Base-by-base conservation (phyloP, 1,140 invertebrate species). In the Pogonomyrmex barbatus region DNA sequence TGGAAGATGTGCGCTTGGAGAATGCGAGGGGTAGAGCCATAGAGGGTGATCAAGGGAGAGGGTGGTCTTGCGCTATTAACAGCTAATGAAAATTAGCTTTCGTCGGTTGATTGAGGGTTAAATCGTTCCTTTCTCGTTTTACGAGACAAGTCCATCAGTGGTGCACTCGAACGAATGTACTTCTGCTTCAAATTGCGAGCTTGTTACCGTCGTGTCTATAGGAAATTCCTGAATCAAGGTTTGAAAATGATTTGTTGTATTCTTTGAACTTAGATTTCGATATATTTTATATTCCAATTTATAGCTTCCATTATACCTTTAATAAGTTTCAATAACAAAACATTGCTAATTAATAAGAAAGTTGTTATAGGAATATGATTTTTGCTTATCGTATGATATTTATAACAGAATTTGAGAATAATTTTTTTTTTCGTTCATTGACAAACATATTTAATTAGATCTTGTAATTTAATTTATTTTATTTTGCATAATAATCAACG, bases 61-160 rank as follows among this genome's bases (percentile, higher is more conserved):
- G 87, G 87, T 90, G 88, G 88, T 79, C 68, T 85, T 62, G 92
- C 87, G 90, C 94, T 93, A 94, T 95, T 95, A 95, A 94, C 94
- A 94, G 92, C 93, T 95, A 95, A 95, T 95, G 94, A 95, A 95
- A 95, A 95, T 95, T 95, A 95, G 94, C 94, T 94, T 94, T 93
- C 92, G 92, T 95, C 93, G 91, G 87, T 93, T 95, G 94, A 95
- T 95, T 95, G 94, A 95, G 93, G 94, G 93, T 92, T 94, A 94
- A 95, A 95, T 95, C 93, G 93, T 94, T 94, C 94, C 94, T 94
- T 94, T 94, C 94, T 94, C 94, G 91, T 94, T 93, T 93, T 91
- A 90, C 50, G 62, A 89, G 92, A 93, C 89, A 92, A 93, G 90
- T 92, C 91, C 86, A 89, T 78, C 90, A 89, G 85, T 84, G 90